A percentile compares a stretch with the other conserved stretches of the same genome.
phyloP scores from a whole-genome alignment of 2,113 vertebrate genomes.

The Prunella himalayana region DNA sequence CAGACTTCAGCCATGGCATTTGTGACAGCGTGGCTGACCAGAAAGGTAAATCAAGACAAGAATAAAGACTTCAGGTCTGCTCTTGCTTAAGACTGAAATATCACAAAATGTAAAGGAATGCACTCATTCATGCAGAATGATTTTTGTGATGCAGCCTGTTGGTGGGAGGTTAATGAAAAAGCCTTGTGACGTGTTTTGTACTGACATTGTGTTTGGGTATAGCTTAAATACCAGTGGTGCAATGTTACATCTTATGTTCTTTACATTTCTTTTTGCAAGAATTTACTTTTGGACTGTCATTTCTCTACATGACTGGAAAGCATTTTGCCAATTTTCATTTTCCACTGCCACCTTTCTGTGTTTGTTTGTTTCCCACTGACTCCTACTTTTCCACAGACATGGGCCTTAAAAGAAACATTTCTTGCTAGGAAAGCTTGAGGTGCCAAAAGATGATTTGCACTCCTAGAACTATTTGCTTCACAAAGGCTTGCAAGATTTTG shows the following conservation, averaged over 20 bases:
- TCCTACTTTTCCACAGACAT: background rate
- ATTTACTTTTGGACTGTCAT: background rate
- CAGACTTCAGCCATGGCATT: background rate
- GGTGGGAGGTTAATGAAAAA: background rate
- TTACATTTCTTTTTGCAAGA: background rate
- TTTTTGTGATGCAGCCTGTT: background rate
- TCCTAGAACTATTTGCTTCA: background rate
- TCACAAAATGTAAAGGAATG: background rate
- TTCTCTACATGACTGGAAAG: background rate
- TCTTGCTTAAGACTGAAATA: background rate
- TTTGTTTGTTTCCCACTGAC: background rate
- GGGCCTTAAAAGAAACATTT: background rate
- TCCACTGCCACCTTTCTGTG: background rate
- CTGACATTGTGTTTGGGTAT: background rate
- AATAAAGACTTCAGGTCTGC: background rate
- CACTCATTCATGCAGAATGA: background rate
- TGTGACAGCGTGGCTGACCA: background rate
- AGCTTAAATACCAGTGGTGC: background rate
- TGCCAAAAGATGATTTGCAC: background rate
- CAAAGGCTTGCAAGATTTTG: background rate
- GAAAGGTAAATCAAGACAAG: background rate
- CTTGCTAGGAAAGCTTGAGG: background rate
- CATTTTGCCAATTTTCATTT: background rate
- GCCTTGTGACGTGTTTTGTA: background rate
- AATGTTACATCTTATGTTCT: background rate